A percentile compares a stretch with the other conserved stretches of the same genome.
These are phyloP conservation scores for Holothuria scabra DNA, from an alignment of 53 echinoderm and acorn worm species.

Conservation along the genomic window DNA sequence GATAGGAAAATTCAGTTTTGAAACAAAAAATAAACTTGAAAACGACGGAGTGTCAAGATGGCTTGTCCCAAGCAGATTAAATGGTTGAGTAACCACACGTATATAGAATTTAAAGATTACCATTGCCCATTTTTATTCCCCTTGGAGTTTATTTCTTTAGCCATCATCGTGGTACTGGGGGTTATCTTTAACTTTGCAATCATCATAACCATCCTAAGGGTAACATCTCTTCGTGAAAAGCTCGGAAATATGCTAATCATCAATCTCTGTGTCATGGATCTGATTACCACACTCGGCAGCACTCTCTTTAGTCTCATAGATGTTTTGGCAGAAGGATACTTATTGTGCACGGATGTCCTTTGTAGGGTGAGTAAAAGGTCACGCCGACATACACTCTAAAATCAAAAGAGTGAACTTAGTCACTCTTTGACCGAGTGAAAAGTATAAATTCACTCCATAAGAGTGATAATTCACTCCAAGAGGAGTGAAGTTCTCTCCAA, in stretches of 20 bases:
- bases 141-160: conserved; percentile 12
- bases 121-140: neutral
- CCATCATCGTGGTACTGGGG: neutral
- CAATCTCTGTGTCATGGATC: conserved; percentile 34
- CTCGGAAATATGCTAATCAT: conserved; percentile 8
- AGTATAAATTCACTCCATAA: too few relatives aligned
- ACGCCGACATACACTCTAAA: too few relatives aligned
- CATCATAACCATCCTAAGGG: conserved; percentile 8
- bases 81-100: too few relatives aligned
- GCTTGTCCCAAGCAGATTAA: too few relatives aligned
- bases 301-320: conserved; percentile 26
- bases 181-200: neutral
- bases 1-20: too few relatives aligned
- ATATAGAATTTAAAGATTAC: neutral
- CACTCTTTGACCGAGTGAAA: too few relatives aligned
- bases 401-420: too few relatives aligned
- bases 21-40: too few relatives aligned
- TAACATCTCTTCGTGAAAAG: neutral
- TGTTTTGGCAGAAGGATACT: conserved; percentile 28
- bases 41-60: too few relatives aligned
- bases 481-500: too few relatives aligned
- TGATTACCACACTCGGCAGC: conserved; percentile 13
- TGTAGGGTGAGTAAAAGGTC: conserved; percentile 30
- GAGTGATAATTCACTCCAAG: too few relatives aligned
- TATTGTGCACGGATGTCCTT: neutral